Evolutionary conservation across 2,113 vertebrate species (phyloP), one percentile per base, ranked within the genome.

Genomic region (Mola mola): DNA sequence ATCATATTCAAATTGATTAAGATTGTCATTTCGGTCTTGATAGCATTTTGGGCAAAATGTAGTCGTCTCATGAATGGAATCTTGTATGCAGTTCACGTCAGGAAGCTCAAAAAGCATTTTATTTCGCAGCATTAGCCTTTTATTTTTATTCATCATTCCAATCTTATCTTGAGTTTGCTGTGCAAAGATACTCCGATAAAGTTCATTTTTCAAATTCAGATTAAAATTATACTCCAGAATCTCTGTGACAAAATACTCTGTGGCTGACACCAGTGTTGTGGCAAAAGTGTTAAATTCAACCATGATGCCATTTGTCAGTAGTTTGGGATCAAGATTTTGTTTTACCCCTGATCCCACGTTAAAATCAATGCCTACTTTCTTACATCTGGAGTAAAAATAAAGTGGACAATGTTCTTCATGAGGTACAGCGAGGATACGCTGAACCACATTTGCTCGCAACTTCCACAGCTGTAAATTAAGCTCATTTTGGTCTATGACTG

Each of bases 261-360:
- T 21, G 13, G 57, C 24, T 11, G 57, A 58, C 3, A 5, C 8
- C 20, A 78, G 6, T 11, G 8, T 52, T 53, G 16, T 24, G 2
- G 68, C 56, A 78, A 78, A 72, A 4, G 46, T 43, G 13, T 21
- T 13, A 1, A 67, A 1, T 22, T 73, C 69, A 48, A 63, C 58
- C 75, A 78, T 72, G 46, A 78, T 8, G 3, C 68, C 75, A 1
- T 73, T 78, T 2, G 68, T 78, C 36, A 78, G n/a, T 8, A 68
- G 58, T 13, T 55, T 61, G 19, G 60, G 60, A 25, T 22, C 16
- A 22, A 74, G 47, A 13, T 60, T 65, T 34, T 22, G 48, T 22
- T 70, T 79, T 10, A 40, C 11, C 21, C 65, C 59, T 65, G 38
- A 74, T 34, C 53, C 65, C 0, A 79, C 48, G 46, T 61, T 46